Conservation (phyloP, 2,888 invertebrate species). For the Unio pictorum region DNA sequence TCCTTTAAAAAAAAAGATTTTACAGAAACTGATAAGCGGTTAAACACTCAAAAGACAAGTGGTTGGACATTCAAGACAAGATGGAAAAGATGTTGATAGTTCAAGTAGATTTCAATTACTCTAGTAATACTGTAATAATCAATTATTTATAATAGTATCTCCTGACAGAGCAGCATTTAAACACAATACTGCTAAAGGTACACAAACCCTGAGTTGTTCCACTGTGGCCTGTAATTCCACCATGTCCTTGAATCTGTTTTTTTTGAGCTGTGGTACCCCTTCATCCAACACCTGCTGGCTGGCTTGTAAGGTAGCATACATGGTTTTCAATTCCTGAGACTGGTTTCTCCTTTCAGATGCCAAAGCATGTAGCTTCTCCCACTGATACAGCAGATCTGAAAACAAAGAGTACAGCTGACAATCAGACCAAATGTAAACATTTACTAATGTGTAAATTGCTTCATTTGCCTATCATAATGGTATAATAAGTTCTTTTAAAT, state of each 20-base stretch:
- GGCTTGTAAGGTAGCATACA: slow-evolving; percentile 37
- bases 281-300: slow-evolving; percentile 19
- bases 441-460: background rate
- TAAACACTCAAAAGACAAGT: too few species aligned
- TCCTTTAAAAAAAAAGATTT: too few species aligned
- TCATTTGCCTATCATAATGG: too few species aligned
- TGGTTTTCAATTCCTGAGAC: slow-evolving; percentile 51
- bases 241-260: slow-evolving; percentile 32
- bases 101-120: too few species aligned
- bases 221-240: slow-evolving; percentile 36
- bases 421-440: too few species aligned
- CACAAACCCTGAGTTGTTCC: slow-evolving; percentile 29
- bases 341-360: slow-evolving; percentile 57
- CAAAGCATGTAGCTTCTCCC: slow-evolving; percentile 62
- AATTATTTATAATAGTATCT: background rate
- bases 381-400: slow-evolving; percentile 59
- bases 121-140: too few species aligned
- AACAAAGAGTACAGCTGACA: background rate
- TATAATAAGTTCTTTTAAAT: too few species aligned
- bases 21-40: too few species aligned
- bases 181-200: too few species aligned
- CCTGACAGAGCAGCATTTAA: background rate
- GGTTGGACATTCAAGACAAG: too few species aligned
- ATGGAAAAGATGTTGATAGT: too few species aligned
- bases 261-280: slow-evolving; percentile 26